Evolutionary conservation across 2,113 vertebrate genomes (phyloP).

Genomic region (Alligator sinensis): DNA sequence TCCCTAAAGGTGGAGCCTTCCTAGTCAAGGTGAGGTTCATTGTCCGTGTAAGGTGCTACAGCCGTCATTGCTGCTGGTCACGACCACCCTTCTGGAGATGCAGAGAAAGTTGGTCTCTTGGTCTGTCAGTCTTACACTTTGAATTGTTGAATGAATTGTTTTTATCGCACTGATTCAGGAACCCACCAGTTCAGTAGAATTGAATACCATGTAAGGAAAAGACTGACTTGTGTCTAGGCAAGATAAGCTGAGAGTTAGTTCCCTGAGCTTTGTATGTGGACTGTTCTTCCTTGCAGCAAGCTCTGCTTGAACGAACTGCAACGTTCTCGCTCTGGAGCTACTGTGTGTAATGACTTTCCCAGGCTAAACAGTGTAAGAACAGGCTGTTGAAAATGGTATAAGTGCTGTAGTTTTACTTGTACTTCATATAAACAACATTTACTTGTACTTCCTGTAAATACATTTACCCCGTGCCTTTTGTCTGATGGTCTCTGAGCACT

Average conservation of each 20-base stretch:
- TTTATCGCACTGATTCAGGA: slow-evolving; percentile 57
- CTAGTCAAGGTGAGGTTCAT: not conserved
- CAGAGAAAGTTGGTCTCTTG: not conserved
- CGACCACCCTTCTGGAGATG: not conserved
- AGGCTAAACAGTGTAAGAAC: not conserved
- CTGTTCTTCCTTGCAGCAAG: not conserved
- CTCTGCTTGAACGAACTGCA: slow-evolving; percentile 1
- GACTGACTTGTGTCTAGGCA: slow-evolving; percentile 18
- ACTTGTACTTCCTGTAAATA: not conserved
- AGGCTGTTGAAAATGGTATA: not conserved
- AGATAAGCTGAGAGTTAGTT: slow-evolving; percentile 54
- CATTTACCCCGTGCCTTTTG: not conserved
- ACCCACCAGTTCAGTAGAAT: not conserved
- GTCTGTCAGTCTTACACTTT: not conserved
- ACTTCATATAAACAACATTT: not conserved
- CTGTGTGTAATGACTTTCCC: not conserved
- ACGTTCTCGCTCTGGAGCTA: not conserved
- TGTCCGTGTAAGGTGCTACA: not conserved
- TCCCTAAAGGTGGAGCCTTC: not conserved
- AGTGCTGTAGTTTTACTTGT: not conserved
- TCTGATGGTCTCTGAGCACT: not conserved
- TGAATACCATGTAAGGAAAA: not conserved
- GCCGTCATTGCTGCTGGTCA: not conserved
- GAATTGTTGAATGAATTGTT: not conserved
- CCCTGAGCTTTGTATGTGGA: not conserved